These are phyloP conservation scores for Diadumene lineata DNA, from an alignment of 92 coral and sea anemone species.

Conservation along the genomic window DNA sequence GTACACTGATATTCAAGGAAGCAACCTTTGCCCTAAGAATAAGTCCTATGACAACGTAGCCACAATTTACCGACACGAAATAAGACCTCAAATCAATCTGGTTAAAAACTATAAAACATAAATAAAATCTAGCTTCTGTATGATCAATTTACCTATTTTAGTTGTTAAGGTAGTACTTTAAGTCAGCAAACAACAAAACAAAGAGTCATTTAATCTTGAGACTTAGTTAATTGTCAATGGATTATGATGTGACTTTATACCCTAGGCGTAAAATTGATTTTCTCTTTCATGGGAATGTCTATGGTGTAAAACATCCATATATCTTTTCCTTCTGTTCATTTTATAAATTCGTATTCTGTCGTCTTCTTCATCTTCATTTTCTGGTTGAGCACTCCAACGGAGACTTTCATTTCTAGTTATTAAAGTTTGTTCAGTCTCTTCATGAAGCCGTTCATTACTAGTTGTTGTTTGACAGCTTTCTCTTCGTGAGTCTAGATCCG, in stretches of 20 bases:
- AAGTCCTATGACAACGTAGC: not conserved
- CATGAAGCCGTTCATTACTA: no score
- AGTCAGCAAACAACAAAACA: not conserved
- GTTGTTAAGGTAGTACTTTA: not conserved
- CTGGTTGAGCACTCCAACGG: conserved; percentile 65
- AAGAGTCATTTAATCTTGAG: not conserved
- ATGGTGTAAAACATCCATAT: conserved; percentile 68
- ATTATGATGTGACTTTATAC: not conserved
- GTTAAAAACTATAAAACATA: no score
- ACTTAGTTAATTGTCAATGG: not conserved
- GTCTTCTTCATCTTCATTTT: conserved; percentile 64
- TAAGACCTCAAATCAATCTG: no score
- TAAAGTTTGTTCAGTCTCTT: conserved; percentile 5
- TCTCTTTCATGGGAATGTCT: not conserved
- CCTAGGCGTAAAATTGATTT: conserved; percentile 15
- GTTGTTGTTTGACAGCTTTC: not conserved
- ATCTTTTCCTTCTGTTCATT: conserved; percentile 85
- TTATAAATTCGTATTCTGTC: conserved; percentile 81
- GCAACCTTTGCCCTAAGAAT: not conserved
- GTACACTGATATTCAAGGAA: no score
- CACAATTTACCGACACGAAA: no score
- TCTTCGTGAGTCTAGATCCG: conserved; percentile 29
- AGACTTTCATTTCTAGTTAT: conserved; percentile 59
- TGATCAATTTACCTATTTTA: not conserved
- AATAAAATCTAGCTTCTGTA: not conserved